Percentiles rank a stretch among this genome's conserved stretches.
These are phyloP conservation scores for Pitta sordida DNA, from an alignment of 2,113 vertebrate species.

Conservation along the genomic window DNA sequence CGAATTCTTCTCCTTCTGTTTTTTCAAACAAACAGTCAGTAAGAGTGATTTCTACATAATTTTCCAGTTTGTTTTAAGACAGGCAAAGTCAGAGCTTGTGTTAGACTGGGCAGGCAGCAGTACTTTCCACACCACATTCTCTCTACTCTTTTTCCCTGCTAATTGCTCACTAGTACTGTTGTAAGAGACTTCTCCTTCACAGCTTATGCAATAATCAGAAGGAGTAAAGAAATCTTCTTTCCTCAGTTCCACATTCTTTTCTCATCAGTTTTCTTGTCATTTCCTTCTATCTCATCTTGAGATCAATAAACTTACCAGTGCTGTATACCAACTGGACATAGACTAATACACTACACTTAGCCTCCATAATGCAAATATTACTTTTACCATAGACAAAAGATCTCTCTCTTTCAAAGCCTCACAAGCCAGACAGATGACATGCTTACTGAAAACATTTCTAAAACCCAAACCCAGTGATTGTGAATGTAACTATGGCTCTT, in stretches of 20 bases:
- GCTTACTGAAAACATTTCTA: not conserved
- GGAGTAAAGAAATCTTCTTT: not conserved
- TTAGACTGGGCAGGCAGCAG: not conserved
- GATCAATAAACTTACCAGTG: not conserved
- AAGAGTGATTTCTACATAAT: not conserved
- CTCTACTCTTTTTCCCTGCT: not conserved
- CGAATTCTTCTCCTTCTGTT: not conserved
- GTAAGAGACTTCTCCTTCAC: not conserved
- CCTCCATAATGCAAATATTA: not conserved
- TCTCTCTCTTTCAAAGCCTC: not conserved
- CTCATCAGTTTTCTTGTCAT: not conserved
- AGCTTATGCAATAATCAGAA: not conserved
- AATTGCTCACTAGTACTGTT: not conserved
- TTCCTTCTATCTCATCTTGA: not conserved
- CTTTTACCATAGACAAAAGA: not conserved
- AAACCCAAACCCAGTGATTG: not conserved
- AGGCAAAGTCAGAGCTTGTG: not conserved
- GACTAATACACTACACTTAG: not conserved
- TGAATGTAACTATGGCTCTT: not conserved
- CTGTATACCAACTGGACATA: not conserved
- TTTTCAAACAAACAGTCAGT: not conserved
- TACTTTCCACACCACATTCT: not conserved
- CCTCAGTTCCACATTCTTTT: not conserved
- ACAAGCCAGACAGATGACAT: not conserved
- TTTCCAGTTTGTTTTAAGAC: not conserved